Conservation (phyloP, 2,113 vertebrate genomes). For the Vulpes ferrilata region DNA sequence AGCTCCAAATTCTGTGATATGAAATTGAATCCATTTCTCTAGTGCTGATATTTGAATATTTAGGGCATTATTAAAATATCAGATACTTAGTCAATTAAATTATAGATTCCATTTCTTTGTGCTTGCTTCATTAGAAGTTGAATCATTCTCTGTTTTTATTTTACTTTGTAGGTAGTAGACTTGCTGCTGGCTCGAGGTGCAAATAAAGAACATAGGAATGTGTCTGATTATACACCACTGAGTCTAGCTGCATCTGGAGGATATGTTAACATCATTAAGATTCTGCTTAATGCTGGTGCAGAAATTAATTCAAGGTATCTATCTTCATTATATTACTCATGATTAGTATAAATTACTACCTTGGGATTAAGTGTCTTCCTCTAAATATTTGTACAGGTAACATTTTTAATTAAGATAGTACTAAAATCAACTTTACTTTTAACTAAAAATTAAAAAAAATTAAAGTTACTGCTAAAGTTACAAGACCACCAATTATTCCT, state of each 20-base stretch:
- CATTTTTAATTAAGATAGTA: constrained; percentile 64
- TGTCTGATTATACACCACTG: constrained; percentile 98
- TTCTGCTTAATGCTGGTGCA: constrained; percentile 98
- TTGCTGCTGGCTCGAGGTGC: constrained; percentile 97
- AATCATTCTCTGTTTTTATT: constrained; percentile 23
- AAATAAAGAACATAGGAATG: constrained; percentile 99
- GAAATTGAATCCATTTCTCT: constrained; percentile 61
- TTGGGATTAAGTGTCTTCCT: constrained; percentile 44
- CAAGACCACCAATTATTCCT: constrained; percentile 26
- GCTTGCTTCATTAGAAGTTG: constrained; percentile 36
- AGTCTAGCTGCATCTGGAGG: constrained; percentile 99
- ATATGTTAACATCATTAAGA: constrained; percentile 99
- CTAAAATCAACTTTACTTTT: background rate
- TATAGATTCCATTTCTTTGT: constrained; percentile 33
- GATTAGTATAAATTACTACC: constrained; percentile 42
- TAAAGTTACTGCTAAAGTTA: background rate
- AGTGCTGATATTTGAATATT: constrained; percentile 39
- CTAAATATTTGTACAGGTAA: background rate
- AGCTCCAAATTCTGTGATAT: constrained; percentile 41
- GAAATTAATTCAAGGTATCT: constrained; percentile 99
- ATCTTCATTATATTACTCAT: constrained; percentile 71
- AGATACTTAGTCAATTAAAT: constrained; percentile 46
- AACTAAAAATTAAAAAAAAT: background rate
- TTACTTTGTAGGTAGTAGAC: constrained; percentile 94
- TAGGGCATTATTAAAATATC: constrained; percentile 43